Percentiles rank a stretch among this genome's conserved stretches.
Conservation (phyloP, 2,113 vertebrate genomes). For the Erinaceus europaeus region DNA sequence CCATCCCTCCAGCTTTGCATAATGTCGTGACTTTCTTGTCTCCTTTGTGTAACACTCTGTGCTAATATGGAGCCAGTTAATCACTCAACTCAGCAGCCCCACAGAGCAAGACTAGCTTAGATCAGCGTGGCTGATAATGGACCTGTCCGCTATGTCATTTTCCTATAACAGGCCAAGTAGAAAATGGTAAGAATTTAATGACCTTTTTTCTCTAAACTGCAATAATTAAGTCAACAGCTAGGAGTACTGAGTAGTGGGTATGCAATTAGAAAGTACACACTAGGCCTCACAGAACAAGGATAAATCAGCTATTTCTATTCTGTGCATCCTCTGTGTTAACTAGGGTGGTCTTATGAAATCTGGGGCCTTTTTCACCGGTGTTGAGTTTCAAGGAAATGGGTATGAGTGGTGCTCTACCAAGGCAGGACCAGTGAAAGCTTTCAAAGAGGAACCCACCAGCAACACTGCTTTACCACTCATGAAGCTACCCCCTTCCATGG, state of each 20-base stretch:
- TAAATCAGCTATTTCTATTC: neutral
- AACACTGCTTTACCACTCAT: too few species aligned
- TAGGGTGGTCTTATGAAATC: neutral
- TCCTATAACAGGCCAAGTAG: neutral
- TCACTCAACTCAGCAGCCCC: neutral
- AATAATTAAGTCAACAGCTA: too few species aligned
- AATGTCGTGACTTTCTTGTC: neutral
- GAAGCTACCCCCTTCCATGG: too few species aligned
- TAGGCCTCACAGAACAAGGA: neutral
- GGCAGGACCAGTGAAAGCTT: neutral
- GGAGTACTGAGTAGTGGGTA: neutral
- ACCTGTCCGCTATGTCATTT: neutral
- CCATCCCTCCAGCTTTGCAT: neutral
- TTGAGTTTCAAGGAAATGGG: neutral
- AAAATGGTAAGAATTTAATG: neutral
- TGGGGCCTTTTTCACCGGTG: neutral
- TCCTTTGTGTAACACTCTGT: neutral
- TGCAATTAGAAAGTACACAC: neutral
- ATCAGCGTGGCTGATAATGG: neutral
- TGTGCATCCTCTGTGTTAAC: neutral
- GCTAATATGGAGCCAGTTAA: neutral
- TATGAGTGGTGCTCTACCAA: neutral
- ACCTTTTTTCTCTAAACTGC: neutral
- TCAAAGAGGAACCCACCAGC: neutral
- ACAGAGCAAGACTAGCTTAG: neutral